Evolutionary conservation across 1,140 invertebrate genomes (phyloP).

Genomic region (Leptonema lineaticorne): DNA sequence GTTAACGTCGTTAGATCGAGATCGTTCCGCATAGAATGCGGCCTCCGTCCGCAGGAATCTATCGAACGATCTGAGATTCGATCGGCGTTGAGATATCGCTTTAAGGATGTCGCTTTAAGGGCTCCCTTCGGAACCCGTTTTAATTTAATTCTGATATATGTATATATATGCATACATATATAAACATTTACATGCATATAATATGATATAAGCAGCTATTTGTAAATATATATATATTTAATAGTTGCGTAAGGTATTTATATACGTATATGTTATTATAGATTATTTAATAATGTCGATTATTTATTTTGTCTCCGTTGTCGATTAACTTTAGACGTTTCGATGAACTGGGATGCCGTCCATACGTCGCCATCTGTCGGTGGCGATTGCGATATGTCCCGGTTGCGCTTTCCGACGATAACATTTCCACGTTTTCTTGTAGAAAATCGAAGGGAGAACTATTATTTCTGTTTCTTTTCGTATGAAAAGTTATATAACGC

Average conservation of each 20-base stretch:
- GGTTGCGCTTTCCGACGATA: slow-evolving; percentile 28
- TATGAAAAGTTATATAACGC: too few species aligned
- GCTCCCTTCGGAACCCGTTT: neutral
- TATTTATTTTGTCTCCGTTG: slow-evolving; percentile 39
- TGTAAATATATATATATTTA: slow-evolving; percentile 34
- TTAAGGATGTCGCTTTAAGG: neutral
- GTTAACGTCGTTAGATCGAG: too few species aligned
- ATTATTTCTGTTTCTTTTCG: too few species aligned
- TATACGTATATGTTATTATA: too few species aligned
- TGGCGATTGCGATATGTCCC: too few species aligned
- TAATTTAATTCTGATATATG: too few species aligned
- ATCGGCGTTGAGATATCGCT: too few species aligned
- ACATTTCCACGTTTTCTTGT: slow-evolving; percentile 35
- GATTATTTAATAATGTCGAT: slow-evolving; percentile 39
- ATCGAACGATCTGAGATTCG: too few species aligned
- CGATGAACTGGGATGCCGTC: neutral
- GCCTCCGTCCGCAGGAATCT: too few species aligned
- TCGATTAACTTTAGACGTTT: slow-evolving; percentile 28
- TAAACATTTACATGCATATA: too few species aligned
- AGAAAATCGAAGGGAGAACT: neutral
- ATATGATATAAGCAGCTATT: neutral
- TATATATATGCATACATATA: too few species aligned
- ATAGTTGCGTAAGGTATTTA: slow-evolving; percentile 36
- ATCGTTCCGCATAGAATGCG: too few species aligned
- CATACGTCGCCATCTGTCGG: neutral